Conservation (phyloP, 1,140 invertebrate genomes). For the Sogatella furcifera region DNA sequence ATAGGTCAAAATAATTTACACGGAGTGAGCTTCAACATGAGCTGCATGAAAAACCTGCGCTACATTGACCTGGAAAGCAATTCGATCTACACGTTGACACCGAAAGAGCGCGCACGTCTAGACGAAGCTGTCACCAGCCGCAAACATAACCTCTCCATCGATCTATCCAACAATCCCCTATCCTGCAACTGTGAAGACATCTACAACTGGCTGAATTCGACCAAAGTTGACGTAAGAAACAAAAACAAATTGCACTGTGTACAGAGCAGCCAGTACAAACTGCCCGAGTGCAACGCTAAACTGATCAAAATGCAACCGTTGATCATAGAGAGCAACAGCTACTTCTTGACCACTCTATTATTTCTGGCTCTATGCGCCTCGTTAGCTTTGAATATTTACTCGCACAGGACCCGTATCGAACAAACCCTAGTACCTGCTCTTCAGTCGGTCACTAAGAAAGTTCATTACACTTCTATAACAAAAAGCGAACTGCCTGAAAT, state of each 20-base stretch:
- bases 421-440: constrained; percentile 49
- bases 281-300: constrained; percentile 23
- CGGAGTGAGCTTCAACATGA: constrained; percentile 52
- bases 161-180: constrained; percentile 57
- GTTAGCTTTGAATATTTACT: constrained; percentile 43
- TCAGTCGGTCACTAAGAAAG: constrained; percentile 52
- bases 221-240: constrained; percentile 43
- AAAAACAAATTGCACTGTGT: constrained; percentile 41
- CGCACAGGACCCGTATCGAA: constrained; percentile 44
- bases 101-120: constrained; percentile 44
- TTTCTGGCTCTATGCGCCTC: constrained; percentile 43
- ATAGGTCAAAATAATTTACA: constrained; percentile 27
- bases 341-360: constrained; percentile 41
- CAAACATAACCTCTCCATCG: constrained; percentile 46
- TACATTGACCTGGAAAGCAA: constrained; percentile 62
- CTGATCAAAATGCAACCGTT: constrained; percentile 25
- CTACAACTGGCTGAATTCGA: constrained; percentile 49
- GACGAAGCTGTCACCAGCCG: constrained; percentile 39
- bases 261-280: not conserved
- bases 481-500: constrained; percentile 37
- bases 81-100: constrained; percentile 45
- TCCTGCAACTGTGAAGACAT: constrained; percentile 49
- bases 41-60: constrained; percentile 51
- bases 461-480: constrained; percentile 60
- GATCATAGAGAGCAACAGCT: constrained; percentile 25